These are phyloP conservation scores for Regulus satrapa DNA, from an alignment of 2,113 vertebrate species.

Conservation along the genomic window DNA sequence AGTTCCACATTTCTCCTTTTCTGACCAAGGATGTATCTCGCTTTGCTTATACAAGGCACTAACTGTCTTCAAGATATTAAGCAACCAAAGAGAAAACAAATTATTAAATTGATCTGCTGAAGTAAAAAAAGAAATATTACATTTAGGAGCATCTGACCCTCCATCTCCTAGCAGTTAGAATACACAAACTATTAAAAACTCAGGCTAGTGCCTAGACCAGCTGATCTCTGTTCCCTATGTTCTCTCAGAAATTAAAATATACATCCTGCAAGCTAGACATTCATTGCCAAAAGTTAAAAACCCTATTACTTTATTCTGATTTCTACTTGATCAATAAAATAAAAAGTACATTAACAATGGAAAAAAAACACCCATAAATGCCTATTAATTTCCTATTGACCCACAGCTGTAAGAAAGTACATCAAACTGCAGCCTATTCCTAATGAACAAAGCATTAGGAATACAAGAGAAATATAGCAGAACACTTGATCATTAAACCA, in stretches of 20 bases:
- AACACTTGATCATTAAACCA: not conserved
- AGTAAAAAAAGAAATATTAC: not conserved
- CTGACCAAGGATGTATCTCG: not conserved
- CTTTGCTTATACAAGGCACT: not conserved
- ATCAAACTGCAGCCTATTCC: not conserved
- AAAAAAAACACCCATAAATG: not conserved
- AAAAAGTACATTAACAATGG: not conserved
- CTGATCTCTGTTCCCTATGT: not conserved
- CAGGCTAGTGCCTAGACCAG: not conserved
- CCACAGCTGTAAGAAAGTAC: not conserved
- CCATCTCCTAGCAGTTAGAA: not conserved
- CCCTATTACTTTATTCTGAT: not conserved
- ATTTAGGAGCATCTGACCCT: not conserved
- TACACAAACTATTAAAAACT: not conserved
- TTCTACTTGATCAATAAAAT: not conserved
- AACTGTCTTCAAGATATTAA: not conserved
- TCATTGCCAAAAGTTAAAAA: not conserved
- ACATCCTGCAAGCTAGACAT: not conserved
- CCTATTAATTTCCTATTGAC: not conserved
- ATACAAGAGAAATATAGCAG: not conserved
- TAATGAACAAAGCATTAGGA: not conserved
- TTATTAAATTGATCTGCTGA: not conserved
- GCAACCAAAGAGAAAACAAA: not conserved
- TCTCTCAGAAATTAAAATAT: not conserved
- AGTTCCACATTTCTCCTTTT: not conserved